A percentile compares a stretch with the other conserved stretches of the same genome.
Evolutionary conservation across 2,888 invertebrate species (phyloP).

Genomic region (Nowickia ferox): DNA sequence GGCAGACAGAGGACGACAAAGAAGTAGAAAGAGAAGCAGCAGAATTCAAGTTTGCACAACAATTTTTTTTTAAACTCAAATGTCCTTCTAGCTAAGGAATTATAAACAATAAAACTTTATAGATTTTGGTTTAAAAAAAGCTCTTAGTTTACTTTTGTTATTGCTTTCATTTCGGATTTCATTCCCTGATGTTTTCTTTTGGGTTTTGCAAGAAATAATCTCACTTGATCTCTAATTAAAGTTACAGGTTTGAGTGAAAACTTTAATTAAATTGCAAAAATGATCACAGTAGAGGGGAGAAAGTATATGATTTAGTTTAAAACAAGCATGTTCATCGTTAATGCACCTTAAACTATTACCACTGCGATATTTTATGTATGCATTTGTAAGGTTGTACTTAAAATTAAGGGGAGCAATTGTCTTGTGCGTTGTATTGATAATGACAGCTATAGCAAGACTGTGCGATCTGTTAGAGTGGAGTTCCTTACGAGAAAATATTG

Average conservation of each 20-base stretch:
- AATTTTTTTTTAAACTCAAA: conserved; percentile 74
- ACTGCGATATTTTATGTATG: no score
- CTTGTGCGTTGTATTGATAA: no score
- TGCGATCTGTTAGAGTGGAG: no score
- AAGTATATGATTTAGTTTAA: not conserved
- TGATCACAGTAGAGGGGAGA: not conserved
- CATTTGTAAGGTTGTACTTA: no score
- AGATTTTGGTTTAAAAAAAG: conserved; percentile 25
- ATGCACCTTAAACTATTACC: no score
- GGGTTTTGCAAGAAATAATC: not conserved
- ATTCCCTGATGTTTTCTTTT: not conserved
- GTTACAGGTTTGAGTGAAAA: conserved; percentile 31
- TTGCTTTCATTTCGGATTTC: not conserved
- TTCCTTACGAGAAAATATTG: no score
- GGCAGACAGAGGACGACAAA: conserved; percentile 23
- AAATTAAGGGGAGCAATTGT: no score
- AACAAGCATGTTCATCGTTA: not conserved
- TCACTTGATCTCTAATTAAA: conserved; percentile 35
- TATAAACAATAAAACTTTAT: not conserved
- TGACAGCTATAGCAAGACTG: no score
- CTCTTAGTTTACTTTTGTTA: conserved; percentile 21
- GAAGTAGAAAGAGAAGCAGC: conserved; percentile 22
- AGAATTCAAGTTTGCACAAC: conserved; percentile 43
- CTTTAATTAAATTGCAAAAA: not conserved
- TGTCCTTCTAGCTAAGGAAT: conserved; percentile 75